These are phyloP conservation scores for Lagopus leucura DNA, from an alignment of 2,113 vertebrate genomes.

Conservation along the genomic window DNA sequence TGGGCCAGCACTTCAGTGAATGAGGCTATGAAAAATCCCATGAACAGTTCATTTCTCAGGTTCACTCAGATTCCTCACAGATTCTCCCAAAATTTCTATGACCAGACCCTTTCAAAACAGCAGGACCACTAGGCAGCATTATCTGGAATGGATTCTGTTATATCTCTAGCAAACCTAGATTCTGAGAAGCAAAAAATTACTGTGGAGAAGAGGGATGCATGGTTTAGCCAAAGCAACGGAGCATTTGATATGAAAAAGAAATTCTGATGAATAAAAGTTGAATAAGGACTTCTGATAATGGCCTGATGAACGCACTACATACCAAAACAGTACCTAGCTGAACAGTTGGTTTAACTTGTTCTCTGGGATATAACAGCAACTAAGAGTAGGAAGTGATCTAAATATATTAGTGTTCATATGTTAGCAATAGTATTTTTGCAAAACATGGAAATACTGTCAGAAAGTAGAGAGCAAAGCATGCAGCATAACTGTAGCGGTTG, in stretches of 20 bases:
- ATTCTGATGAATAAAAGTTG: not conserved
- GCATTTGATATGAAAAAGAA: not conserved
- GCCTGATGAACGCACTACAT: rapidly evolving
- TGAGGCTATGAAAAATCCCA: not conserved
- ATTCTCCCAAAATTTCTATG: not conserved
- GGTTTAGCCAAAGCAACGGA: not conserved
- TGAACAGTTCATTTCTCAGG: not conserved
- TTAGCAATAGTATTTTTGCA: conserved; percentile 11
- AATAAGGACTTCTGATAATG: conserved; percentile 9
- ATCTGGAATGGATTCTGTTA: not conserved
- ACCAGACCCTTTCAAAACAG: not conserved
- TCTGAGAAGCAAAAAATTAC: not conserved
- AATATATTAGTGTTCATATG: conserved; percentile 35
- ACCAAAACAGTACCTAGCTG: conserved; percentile 7
- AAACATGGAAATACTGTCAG: conserved; percentile 32
- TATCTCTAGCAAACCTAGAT: not conserved
- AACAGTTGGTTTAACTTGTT: conserved; percentile 42
- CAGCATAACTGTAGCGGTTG: not conserved
- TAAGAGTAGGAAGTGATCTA: conserved; percentile 18
- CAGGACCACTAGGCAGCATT: not conserved
- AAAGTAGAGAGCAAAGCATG: conserved; percentile 14
- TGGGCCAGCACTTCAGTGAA: not conserved
- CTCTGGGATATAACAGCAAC: conserved; percentile 12
- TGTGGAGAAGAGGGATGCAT: rapidly evolving
- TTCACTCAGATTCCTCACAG: not conserved